Conservation (phyloP, 1,140 invertebrate species). For the Teleopsis dalmanni region DNA sequence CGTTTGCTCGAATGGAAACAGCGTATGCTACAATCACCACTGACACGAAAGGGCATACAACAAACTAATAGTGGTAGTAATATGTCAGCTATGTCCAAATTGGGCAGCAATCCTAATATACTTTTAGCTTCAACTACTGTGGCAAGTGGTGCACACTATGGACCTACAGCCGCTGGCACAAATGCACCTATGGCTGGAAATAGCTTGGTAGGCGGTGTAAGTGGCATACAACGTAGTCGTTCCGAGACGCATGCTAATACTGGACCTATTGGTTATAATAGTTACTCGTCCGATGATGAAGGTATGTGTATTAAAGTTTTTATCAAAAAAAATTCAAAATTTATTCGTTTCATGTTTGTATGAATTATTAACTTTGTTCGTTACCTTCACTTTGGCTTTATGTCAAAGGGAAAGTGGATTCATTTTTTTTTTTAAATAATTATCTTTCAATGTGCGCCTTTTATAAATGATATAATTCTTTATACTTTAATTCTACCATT, state of each 20-base stretch:
- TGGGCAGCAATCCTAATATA: constrained; percentile 40
- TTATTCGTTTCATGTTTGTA: neutral
- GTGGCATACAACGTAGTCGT: constrained; percentile 42
- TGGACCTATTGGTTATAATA: constrained; percentile 60
- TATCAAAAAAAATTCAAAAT: neutral
- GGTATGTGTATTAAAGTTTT: constrained; percentile 48
- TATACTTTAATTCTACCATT: too few species aligned
- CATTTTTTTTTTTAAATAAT: too few species aligned
- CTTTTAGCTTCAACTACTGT: constrained; percentile 35
- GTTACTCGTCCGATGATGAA: constrained; percentile 81
- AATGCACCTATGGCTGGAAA: constrained; percentile 21
- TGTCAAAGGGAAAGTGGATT: too few species aligned
- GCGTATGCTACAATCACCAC: constrained; percentile 79
- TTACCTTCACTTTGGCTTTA: neutral
- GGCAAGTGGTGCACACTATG: constrained; percentile 44
- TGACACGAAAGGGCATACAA: constrained; percentile 64
- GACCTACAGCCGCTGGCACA: constrained; percentile 19
- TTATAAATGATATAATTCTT: too few species aligned
- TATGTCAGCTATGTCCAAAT: constrained; percentile 45
- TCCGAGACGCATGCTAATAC: constrained; percentile 47
- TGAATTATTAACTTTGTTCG: neutral
- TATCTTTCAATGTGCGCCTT: too few species aligned
- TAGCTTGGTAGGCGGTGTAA: constrained; percentile 17
- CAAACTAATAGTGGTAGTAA: constrained; percentile 42
- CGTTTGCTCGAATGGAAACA: constrained; percentile 86